These are phyloP conservation scores for Hirtodrosophila alboralis DNA, from an alignment of 2,888 invertebrate genomes.

Conservation along the genomic window DNA sequence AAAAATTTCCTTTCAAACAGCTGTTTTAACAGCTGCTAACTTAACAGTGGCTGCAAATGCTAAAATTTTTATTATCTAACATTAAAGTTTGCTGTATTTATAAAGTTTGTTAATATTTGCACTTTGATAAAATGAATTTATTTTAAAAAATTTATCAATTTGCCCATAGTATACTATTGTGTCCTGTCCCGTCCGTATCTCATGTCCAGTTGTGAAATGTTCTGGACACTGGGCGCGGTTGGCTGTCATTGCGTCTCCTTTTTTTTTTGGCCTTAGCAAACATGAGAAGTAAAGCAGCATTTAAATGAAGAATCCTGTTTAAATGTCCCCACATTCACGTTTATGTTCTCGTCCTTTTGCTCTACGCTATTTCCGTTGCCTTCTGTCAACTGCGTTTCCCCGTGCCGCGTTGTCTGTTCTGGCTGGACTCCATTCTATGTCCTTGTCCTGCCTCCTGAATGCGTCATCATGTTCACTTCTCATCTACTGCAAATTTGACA, in stretches of 20 bases:
- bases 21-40: no score
- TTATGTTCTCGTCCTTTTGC: slow-evolving; percentile 2
- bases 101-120: no score
- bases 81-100: no score
- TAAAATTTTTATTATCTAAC: no score
- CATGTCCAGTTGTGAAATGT: slow-evolving; percentile 1
- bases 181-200: slow-evolving; percentile 3
- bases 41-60: no score
- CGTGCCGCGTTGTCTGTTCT: slow-evolving; percentile 15
- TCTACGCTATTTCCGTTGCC: slow-evolving; percentile 43
- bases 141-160: no score
- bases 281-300: slow-evolving; percentile 46
- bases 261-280: slow-evolving; percentile 39
- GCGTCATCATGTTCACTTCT: slow-evolving; percentile 51
- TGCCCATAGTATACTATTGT: no score
- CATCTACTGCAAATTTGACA: slow-evolving; percentile 38
- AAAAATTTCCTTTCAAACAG: no score
- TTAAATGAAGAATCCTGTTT: slow-evolving; percentile 55
- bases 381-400: slow-evolving; percentile 23
- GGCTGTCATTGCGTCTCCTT: slow-evolving; percentile 31
- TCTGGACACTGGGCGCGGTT: slow-evolving; percentile 14
- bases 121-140: no score
- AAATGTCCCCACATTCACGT: slow-evolving; percentile 51
- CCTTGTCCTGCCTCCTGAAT: slow-evolving; percentile 24
- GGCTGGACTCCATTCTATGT: background rate